phyloP scores from a whole-genome alignment of 2,113 vertebrate species.

The Brachypteracias leptosomus region DNA sequence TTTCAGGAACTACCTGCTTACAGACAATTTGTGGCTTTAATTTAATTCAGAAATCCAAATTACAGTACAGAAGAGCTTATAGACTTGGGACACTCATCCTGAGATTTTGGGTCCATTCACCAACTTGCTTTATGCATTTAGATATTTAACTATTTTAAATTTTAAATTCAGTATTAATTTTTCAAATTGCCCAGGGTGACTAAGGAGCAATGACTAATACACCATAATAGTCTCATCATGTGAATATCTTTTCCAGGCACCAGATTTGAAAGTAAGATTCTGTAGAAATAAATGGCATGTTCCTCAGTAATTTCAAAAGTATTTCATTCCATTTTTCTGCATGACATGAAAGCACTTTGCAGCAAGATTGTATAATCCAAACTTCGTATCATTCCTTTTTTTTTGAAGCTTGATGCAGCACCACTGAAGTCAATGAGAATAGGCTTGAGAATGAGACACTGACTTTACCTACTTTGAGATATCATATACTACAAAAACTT shows the following conservation, averaged over 20 bases:
- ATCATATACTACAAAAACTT: background rate
- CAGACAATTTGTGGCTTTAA: background rate
- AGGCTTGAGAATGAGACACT: background rate
- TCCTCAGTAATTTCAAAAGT: background rate
- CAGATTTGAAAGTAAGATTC: conserved; percentile 6
- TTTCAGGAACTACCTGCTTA: background rate
- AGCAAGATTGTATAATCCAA: background rate
- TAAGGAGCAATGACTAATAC: conserved; percentile 1
- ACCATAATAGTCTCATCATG: background rate
- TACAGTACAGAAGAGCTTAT: background rate
- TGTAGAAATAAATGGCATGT: background rate
- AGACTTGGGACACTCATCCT: background rate
- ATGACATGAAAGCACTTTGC: background rate
- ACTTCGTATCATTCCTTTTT: background rate
- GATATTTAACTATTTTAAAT: background rate
- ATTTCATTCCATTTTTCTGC: background rate
- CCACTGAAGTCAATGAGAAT: background rate
- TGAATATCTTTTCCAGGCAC: background rate
- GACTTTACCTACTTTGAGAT: background rate
- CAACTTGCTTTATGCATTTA: background rate
- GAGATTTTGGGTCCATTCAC: background rate
- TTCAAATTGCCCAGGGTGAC: background rate
- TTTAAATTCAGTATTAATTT: background rate
- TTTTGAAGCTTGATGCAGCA: background rate
- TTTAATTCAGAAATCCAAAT: background rate